Evolutionary conservation across 2,888 invertebrate genomes (phyloP).

Genomic region (Hypomecis punctinalis): DNA sequence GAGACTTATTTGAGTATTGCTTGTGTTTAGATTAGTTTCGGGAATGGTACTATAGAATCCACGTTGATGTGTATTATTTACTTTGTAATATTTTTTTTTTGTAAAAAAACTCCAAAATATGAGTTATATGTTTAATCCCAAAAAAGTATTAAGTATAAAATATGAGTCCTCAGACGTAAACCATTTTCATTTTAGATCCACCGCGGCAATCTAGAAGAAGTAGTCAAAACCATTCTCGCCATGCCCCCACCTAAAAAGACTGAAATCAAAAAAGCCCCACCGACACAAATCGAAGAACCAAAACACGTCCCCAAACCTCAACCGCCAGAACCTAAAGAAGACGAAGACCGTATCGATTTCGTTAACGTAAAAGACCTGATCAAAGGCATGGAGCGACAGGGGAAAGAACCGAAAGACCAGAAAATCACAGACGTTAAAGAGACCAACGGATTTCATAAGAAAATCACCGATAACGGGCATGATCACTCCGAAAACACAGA

Average conservation of each 20-base stretch:
- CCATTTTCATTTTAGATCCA: slow-evolving; percentile 79
- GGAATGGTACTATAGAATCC: too few relatives aligned
- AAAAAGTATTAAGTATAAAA: too few relatives aligned
- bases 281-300: slow-evolving; percentile 60
- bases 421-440: slow-evolving; percentile 60
- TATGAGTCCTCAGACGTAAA: neutral
- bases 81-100: too few relatives aligned
- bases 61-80: too few relatives aligned
- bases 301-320: slow-evolving; percentile 55
- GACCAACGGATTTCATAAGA: slow-evolving; percentile 74
- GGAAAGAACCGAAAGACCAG: slow-evolving; percentile 56
- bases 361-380: slow-evolving; percentile 86
- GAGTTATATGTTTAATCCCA: too few relatives aligned
- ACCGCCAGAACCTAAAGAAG: slow-evolving; percentile 61
- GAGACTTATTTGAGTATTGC: too few relatives aligned
- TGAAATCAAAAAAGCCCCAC: slow-evolving; percentile 63
- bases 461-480: slow-evolving; percentile 66
- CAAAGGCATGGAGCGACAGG: slow-evolving; percentile 86
- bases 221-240: slow-evolving; percentile 73
- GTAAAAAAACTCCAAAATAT: too few relatives aligned
- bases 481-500: slow-evolving; percentile 45
- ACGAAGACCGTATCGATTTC: slow-evolving; percentile 81
- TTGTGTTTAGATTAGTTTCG: too few relatives aligned
- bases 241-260: slow-evolving; percentile 75
- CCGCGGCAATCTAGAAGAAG: slow-evolving; percentile 82